phyloP scores from a whole-genome alignment of 2,888 invertebrate genomes.

The Ametastegia equiseti region DNA sequence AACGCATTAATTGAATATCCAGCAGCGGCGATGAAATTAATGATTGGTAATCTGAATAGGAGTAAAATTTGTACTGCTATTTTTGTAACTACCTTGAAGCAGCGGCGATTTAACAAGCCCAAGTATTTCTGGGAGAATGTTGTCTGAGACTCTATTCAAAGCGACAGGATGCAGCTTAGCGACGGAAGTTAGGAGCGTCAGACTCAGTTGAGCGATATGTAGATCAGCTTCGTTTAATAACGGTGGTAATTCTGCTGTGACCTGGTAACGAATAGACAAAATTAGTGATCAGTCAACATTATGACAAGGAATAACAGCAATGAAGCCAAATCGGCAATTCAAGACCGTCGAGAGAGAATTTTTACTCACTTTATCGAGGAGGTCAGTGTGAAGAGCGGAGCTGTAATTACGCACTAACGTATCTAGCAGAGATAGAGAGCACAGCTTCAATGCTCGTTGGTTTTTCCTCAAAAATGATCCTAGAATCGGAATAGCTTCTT shows the following conservation, averaged over 20 bases:
- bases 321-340: not conserved
- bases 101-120: conserved; percentile 93
- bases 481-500: conserved; percentile 93
- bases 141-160: conserved; percentile 83
- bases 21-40: too few species aligned
- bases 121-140: conserved; percentile 91
- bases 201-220: conserved; percentile 95
- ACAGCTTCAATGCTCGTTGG: conserved; percentile 94
- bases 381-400: conserved; percentile 82
- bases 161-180: conserved; percentile 89
- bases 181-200: conserved; percentile 89
- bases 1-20: conserved; percentile 23
- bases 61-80: too few species aligned
- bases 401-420: conserved; percentile 94
- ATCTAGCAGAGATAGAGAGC: conserved; percentile 92
- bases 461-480: conserved; percentile 98
- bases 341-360: conserved; percentile 63
- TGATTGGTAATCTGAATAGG: too few species aligned
- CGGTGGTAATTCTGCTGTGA: conserved; percentile 93
- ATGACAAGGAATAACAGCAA: not conserved
- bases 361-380: conserved; percentile 82
- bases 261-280: conserved; percentile 73
- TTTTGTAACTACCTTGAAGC: conserved; percentile 93
- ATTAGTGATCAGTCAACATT: not conserved
- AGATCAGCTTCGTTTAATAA: conserved; percentile 96